phyloP scores from a whole-genome alignment of 2,113 vertebrate species.

The Talpa occidentalis region DNA sequence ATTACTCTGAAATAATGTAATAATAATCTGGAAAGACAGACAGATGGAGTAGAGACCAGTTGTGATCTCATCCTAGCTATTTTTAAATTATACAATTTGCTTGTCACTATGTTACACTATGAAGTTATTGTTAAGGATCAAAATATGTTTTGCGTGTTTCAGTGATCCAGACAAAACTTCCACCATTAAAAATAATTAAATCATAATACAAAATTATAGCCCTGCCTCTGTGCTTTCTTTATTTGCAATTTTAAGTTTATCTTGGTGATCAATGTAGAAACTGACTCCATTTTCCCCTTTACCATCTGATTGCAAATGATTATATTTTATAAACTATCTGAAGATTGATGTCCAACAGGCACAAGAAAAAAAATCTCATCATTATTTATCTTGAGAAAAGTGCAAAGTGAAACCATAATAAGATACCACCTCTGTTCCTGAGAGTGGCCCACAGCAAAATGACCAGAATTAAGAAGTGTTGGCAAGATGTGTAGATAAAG shows the following conservation, averaged over 20 bases:
- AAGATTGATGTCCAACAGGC: too few species aligned
- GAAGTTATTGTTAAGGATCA: not conserved
- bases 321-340: not conserved
- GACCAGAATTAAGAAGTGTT: too few species aligned
- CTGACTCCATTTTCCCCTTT: not conserved
- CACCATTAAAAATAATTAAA: not conserved
- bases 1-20: constrained; percentile 39
- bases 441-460: too few species aligned
- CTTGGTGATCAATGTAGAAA: not conserved
- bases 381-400: too few species aligned
- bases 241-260: not conserved
- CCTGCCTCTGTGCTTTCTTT: not conserved
- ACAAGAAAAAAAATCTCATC: too few species aligned
- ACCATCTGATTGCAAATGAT: not conserved
- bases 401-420: too few species aligned
- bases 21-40: not conserved
- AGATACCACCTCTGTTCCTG: too few species aligned
- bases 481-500: too few species aligned
- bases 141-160: not conserved
- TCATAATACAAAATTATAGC: not conserved
- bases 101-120: not conserved
- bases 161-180: not conserved
- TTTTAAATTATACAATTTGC: not conserved
- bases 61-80: not conserved
- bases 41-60: not conserved